Evolutionary conservation across 2,888 invertebrate genomes (phyloP), one percentile per base, ranked within the genome.

Genomic region (Sycophila texana): DNA sequence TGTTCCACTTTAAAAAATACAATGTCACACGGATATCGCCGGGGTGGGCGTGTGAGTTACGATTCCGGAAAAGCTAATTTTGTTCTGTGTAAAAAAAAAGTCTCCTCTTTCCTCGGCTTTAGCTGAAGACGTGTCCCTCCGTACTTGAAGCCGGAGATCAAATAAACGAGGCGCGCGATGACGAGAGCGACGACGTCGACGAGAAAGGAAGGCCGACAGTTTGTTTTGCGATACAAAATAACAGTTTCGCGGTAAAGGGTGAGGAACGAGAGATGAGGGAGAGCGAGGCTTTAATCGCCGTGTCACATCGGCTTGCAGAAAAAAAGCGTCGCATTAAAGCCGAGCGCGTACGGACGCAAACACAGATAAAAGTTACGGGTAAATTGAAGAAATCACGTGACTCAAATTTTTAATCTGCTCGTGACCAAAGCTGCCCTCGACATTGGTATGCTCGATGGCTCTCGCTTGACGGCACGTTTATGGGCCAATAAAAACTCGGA

Each of bases 181-280:
- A n/a, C 39, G 53, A 53, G 18, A 26, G 14, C 39, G 14, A 67
- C 1, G 51, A 53, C 39, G 14, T 20, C 55, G 63, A 53, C 47
- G 12, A 39, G 47, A 39, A 53, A 60, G 74, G 22, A 53, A 65
- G 55, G 72, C 53, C 66, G 60, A 65, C 72, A 67, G 75, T 79
- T 75, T 79, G 66, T 67, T 79, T 75, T 67, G 67, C 71, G 66
- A 67, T 75, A 75, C 53, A 66, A 66, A 74, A 68, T 58, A 73
- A 73, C 58, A 74, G 30, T 77, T 72, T 63, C 57, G 66, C 66
- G 55, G 71, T 58, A 49, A 16, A 47, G 18, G 5, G 18, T 49
- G 22, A 22, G 16, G 5, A 18, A 26, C 18, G 4, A 20, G 20
- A n/a, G 3, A 53, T 4, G 16, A 26, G 55, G 16, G 22, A 68